A percentile compares a stretch with the other conserved stretches of the same genome.
phyloP scores from a whole-genome alignment of 2,888 invertebrate genomes.

The Melanargia galathea region DNA sequence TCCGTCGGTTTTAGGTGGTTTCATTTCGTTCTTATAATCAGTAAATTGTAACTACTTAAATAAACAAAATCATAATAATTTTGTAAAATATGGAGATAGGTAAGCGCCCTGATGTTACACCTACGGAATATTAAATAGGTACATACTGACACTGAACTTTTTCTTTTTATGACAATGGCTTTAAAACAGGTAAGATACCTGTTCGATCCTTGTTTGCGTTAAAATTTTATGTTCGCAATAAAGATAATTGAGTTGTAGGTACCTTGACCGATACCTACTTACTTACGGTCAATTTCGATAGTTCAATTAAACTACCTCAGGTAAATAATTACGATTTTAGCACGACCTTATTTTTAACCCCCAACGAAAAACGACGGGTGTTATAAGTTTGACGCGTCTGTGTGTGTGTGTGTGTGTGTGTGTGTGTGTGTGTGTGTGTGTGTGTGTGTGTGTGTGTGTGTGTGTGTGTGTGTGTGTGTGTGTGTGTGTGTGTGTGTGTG shows the following conservation, averaged over 20 bases:
- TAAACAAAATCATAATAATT: too few species aligned
- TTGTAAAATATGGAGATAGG: too few species aligned
- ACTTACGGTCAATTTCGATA: neutral
- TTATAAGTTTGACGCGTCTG: too few species aligned
- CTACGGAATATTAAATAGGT: neutral
- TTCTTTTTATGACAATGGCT: neutral
- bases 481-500: too few species aligned
- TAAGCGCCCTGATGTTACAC: neutral
- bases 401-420: too few species aligned
- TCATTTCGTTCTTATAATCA: constrained; percentile 2
- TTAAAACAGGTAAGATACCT: neutral
- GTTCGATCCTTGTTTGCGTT: neutral
- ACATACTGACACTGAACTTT: neutral
- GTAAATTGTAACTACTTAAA: too few species aligned
- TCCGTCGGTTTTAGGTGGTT: constrained; percentile 18
- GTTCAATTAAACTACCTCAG: neutral
- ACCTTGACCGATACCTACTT: constrained; percentile 1
- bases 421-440: too few species aligned
- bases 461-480: too few species aligned
- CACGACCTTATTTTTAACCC: neutral
- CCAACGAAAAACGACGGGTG: too few species aligned
- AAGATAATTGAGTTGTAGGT: neutral
- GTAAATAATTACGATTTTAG: neutral
- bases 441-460: too few species aligned
- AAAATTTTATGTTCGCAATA: neutral